Conservation (phyloP, 2,113 vertebrate genomes). For the Pongo abelii region DNA sequence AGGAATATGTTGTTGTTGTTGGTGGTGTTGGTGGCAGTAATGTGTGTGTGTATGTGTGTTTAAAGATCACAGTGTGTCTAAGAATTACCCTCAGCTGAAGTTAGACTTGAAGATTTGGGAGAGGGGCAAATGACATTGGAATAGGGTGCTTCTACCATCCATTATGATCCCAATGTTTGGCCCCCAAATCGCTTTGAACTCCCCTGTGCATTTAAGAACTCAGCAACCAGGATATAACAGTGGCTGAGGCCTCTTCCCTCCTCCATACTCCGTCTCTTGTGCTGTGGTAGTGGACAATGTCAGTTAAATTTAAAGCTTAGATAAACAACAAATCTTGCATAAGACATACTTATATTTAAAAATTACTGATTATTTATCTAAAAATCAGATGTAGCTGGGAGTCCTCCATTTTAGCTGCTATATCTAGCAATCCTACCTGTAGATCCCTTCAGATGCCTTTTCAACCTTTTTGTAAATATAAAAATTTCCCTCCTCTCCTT, state of each 20-base stretch:
- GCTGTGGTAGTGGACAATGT: background rate
- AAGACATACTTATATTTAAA: background rate
- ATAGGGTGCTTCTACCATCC: background rate
- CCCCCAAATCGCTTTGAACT: background rate
- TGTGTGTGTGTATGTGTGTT: background rate
- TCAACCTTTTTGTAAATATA: background rate
- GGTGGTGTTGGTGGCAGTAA: too few relatives aligned
- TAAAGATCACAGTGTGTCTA: background rate
- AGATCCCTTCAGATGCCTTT: background rate
- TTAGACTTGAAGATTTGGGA: background rate
- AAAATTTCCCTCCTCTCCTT: background rate
- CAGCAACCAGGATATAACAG: background rate
- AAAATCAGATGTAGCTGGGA: background rate
- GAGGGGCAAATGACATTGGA: background rate
- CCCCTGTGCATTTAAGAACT: background rate
- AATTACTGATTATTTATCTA: background rate
- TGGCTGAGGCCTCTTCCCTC: background rate
- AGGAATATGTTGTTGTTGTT: fast-evolving
- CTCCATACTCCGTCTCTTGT: too few relatives aligned
- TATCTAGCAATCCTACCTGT: too few relatives aligned
- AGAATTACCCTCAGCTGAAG: background rate
- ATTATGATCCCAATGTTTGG: background rate
- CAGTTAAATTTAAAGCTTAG: background rate
- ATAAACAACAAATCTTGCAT: background rate
- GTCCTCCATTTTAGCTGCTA: background rate